Conservation (phyloP, 2,113 vertebrate genomes). For the Clupea harengus region DNA sequence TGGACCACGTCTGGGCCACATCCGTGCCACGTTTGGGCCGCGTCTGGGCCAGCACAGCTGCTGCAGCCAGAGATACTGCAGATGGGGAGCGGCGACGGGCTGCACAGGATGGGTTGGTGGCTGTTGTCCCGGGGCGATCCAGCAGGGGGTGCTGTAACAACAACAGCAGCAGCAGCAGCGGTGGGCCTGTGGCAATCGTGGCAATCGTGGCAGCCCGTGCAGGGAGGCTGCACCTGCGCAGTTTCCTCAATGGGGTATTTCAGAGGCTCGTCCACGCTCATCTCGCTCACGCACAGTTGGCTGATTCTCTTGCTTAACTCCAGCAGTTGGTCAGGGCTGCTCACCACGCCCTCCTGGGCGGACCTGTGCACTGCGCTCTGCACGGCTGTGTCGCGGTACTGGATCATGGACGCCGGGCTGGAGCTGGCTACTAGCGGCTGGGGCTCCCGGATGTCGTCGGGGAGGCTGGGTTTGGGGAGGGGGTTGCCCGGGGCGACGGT, state of each 20-base stretch:
- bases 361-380: background rate
- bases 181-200: background rate
- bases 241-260: conserved; percentile 64
- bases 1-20: background rate
- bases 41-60: conserved; percentile 17
- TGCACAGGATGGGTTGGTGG: conserved; percentile 36
- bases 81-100: conserved; percentile 41
- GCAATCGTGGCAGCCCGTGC: conserved; percentile 14
- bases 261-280: conserved; percentile 36
- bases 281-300: conserved; percentile 41
- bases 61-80: conserved; percentile 34
- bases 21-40: too few relatives aligned
- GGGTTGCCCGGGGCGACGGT: background rate
- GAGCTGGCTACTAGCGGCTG: conserved; percentile 13
- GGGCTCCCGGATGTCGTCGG: conserved; percentile 36
- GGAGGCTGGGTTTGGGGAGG: background rate
- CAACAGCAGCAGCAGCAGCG: background rate
- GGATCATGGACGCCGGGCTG: background rate
- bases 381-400: background rate
- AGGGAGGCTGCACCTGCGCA: conserved; percentile 38
- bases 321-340: background rate
- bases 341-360: background rate
- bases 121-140: background rate
- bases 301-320: conserved; percentile 57
- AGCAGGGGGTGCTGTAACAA: background rate